Evolutionary conservation across 2,888 invertebrate species (phyloP).

Genomic region (Apodemia zela): DNA sequence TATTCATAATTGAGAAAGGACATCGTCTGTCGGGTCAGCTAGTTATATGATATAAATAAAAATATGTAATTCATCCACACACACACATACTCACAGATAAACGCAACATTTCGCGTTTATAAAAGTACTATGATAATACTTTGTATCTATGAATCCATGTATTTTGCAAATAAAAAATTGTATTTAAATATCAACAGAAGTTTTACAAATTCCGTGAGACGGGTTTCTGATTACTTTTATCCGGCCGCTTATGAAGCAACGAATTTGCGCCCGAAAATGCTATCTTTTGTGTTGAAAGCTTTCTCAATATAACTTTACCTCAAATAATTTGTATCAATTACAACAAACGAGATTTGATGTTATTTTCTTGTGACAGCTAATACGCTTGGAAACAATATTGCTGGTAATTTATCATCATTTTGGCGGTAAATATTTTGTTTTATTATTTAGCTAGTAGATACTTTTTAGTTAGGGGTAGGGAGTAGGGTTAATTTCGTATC

Average conservation of each 20-base stretch:
- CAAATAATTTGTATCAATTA: slow-evolving; percentile 7
- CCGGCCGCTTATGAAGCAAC: slow-evolving; percentile 3
- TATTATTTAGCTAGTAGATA: too few relatives aligned
- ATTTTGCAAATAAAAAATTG: neutral
- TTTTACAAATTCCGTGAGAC: slow-evolving; percentile 11
- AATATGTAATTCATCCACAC: too few relatives aligned
- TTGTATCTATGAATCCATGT: neutral
- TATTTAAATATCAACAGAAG: neutral
- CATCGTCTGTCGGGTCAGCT: too few relatives aligned
- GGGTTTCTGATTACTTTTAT: slow-evolving; percentile 12
- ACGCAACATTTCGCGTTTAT: too few relatives aligned
- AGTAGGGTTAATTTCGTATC: too few relatives aligned
- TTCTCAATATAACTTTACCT: neutral
- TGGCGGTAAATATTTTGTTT: neutral
- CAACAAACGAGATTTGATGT: neutral
- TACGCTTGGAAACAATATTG: neutral
- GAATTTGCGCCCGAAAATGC: slow-evolving; percentile 6
- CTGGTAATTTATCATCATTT: neutral
- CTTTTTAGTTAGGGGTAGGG: too few relatives aligned
- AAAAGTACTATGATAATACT: too few relatives aligned
- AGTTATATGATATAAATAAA: too few relatives aligned
- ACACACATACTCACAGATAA: too few relatives aligned
- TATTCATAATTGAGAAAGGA: too few relatives aligned
- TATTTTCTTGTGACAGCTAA: neutral
- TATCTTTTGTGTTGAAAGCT: slow-evolving; percentile 14